Evolutionary conservation across 1,140 invertebrate genomes (phyloP).

Genomic region (Drosophila oshimai): DNA sequence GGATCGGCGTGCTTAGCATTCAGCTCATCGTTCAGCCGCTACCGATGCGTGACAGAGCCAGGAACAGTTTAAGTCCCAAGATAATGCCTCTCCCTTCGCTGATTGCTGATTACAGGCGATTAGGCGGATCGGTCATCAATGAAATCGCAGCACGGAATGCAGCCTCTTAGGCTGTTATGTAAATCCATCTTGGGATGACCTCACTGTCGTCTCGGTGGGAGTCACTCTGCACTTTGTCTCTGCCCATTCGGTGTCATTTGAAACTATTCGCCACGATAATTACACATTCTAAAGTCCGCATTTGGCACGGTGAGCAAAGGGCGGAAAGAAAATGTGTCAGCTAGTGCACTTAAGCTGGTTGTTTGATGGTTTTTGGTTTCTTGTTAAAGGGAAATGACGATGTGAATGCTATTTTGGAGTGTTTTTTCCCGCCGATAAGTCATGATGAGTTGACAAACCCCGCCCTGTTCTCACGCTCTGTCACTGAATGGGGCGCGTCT

Average conservation of each 20-base stretch:
- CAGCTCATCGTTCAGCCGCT: conserved; percentile 23
- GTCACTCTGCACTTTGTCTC: conserved; percentile 16
- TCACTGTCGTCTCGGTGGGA: conserved; percentile 22
- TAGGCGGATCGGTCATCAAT: conserved; percentile 61
- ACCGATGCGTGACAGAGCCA: conserved; percentile 43
- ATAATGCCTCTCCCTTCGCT: conserved; percentile 46
- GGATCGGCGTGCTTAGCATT: conserved; percentile 49
- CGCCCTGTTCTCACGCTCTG: conserved; percentile 18
- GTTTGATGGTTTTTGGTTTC: conserved; percentile 3
- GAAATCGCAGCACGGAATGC: conserved; percentile 31
- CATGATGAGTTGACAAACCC: conserved; percentile 9
- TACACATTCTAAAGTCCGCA: conserved; percentile 38
- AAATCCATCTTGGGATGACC: conserved; percentile 13
- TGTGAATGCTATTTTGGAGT: neutral
- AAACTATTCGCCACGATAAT: conserved; percentile 14
- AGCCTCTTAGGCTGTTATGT: neutral
- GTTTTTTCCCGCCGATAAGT: conserved; percentile 1
- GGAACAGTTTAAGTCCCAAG: conserved; percentile 4
- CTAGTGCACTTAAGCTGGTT: neutral
- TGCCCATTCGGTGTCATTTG: neutral
- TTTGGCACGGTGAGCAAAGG: conserved; percentile 24
- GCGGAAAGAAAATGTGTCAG: conserved; percentile 39
- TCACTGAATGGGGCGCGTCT: neutral
- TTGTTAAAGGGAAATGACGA: conserved; percentile 17
- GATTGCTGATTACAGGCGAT: conserved; percentile 59